Conservation (phyloP, 2,113 vertebrate genomes). For the Neomonachus schauinslandi region DNA sequence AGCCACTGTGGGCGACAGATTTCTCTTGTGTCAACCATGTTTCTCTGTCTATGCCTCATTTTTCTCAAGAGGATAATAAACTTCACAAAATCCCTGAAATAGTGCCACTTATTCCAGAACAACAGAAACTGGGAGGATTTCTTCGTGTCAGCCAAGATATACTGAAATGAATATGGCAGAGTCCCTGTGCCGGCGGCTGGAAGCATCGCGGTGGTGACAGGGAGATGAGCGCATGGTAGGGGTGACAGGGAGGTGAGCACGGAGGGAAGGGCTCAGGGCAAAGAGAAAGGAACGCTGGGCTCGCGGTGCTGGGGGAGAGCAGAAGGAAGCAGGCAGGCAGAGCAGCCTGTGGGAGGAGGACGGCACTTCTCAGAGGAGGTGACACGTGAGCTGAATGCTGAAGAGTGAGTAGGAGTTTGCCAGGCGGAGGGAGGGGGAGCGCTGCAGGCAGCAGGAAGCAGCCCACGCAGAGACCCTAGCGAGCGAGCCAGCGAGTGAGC, state of each 20-base stretch:
- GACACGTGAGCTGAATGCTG: constrained; percentile 28
- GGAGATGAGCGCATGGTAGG: neutral
- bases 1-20: neutral
- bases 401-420: constrained; percentile 61
- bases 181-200: neutral
- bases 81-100: neutral
- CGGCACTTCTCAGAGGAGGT: neutral
- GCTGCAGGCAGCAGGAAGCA: constrained; percentile 38
- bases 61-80: neutral
- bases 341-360: neutral
- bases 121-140: neutral
- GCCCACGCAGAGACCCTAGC: neutral
- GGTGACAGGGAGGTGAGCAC: neutral
- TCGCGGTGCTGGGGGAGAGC: neutral
- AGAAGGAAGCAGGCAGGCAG: neutral
- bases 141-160: neutral
- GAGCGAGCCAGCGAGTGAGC: neutral
- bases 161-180: neutral
- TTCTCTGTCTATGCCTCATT: neutral
- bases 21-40: neutral
- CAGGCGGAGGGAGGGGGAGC: constrained; percentile 9
- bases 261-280: neutral
- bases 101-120: neutral
- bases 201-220: neutral
- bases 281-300: neutral